Base-by-base conservation (phyloP, 2,888 invertebrate species). In the Cylloceria caligata region DNA sequence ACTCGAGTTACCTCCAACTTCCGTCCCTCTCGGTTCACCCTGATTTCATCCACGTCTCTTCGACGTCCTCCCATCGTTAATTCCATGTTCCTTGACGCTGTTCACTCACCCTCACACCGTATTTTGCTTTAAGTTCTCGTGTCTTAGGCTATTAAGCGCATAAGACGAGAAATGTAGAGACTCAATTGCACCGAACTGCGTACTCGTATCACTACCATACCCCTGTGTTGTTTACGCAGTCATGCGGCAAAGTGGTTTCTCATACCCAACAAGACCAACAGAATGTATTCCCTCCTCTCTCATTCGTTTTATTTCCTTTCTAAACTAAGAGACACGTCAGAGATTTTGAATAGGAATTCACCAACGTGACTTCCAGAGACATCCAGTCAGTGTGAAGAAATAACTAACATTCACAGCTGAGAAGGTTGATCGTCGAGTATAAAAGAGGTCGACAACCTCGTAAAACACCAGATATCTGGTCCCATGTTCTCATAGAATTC, bases 231-330 rank as follows among this genome's bases (percentile, higher is more conserved):
- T 27, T 16, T 60, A 27, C 27, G 62, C 76, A 62, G 21, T 68
- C 68, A 27, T 21, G 69, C 69, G 57, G 68, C 62, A 69, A 77
- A 77, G 69, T 77, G 69, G 76, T 62, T 49, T 69, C 39, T 21
- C 47, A 39, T 69, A 19, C 30, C 39, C 57, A 69, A 62, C 24
- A 60, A 68, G 34, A 76, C 30, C n/a, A 34, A n/a, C 57, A 13
- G 5, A 9, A n/a, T 13, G 6, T 27, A 13, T 21, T 24, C 24
- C 11, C 1, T 9, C 11, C 3, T 52, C 9, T 52, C 24, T 9
- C 52, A 13, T 52, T 24, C 3, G 45, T 45, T 52, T n/a, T 52
- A 21, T 13, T 21, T 52, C 52, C 24, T n/a, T 11, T 21, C 24
- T 24, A 13, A 21, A 24, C 21, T 21, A 11, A 19, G 49, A 21